Evolutionary conservation across 2,888 invertebrate species (phyloP).

Genomic region (Dasysyrphus albostriatus): DNA sequence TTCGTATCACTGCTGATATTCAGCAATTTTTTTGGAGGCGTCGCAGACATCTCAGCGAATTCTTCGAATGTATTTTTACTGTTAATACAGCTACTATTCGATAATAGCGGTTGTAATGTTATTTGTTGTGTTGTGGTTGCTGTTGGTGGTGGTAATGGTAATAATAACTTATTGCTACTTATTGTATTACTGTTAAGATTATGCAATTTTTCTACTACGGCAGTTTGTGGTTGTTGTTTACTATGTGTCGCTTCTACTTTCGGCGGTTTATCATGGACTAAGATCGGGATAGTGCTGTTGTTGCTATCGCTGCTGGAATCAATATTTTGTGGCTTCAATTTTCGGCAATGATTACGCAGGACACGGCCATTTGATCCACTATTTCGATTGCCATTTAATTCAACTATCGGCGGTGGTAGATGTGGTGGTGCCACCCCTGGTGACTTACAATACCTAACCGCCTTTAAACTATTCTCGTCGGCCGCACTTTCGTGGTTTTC

Average conservation of each 20-base stretch:
- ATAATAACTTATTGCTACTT: conserved; percentile 71
- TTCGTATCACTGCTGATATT: conserved; percentile 49
- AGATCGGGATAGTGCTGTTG: conserved; percentile 41
- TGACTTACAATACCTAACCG: conserved; percentile 57
- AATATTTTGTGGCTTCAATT: conserved; percentile 47
- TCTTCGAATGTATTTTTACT: conserved; percentile 57
- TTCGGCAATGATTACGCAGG: conserved; percentile 77
- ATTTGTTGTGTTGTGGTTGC: conserved; percentile 52
- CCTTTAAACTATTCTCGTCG: conserved; percentile 77
- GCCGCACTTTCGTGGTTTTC: conserved; percentile 83
- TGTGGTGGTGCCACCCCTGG: conserved; percentile 1
- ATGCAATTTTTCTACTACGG: conserved; percentile 74
- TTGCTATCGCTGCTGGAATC: conserved; percentile 76
- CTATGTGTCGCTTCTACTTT: conserved; percentile 77
- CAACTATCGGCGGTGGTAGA: conserved; percentile 14
- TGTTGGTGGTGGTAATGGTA: conserved; percentile 60
- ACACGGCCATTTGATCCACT: conserved; percentile 72
- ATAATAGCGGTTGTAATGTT: conserved; percentile 54
- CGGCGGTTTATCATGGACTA: conserved; percentile 78
- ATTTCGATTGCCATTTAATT: conserved; percentile 34
- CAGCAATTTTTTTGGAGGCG: conserved; percentile 48
- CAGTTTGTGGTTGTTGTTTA: conserved; percentile 73
- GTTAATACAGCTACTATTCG: conserved; percentile 46
- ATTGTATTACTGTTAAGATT: conserved; percentile 70
- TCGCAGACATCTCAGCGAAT: conserved; percentile 59